phyloP scores from a whole-genome alignment of 2,797 vertebrate species.

The Muraenolepis orangiensis region DNA sequence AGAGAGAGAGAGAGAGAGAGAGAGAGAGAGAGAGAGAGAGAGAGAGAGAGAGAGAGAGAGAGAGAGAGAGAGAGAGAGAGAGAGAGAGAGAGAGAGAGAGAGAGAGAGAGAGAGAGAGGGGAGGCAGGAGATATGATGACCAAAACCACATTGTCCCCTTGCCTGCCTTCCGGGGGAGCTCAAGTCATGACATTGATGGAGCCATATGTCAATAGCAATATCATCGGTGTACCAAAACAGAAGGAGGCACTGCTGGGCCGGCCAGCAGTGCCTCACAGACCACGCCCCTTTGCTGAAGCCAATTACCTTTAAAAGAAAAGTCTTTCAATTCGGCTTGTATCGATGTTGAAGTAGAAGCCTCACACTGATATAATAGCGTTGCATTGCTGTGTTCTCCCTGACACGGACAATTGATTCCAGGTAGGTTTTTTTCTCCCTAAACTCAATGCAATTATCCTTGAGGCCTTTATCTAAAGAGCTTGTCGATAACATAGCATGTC shows the following conservation, averaged over 20 bases:
- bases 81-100: too few species aligned
- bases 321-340: background rate
- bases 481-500: background rate
- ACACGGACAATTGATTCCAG: background rate
- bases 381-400: background rate
- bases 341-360: background rate
- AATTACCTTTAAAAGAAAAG: background rate
- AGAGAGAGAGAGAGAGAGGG: too few species aligned
- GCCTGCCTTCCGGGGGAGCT: background rate
- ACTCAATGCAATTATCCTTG: background rate
- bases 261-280: background rate
- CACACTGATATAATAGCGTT: background rate
- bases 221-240: background rate
- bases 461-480: slow-evolving; percentile 1
- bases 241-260: background rate
- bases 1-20: too few species aligned
- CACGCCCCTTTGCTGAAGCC: background rate
- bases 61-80: too few species aligned
- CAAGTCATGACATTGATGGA: background rate
- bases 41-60: too few species aligned
- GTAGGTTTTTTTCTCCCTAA: background rate
- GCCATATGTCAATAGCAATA: background rate
- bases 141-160: background rate
- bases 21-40: too few species aligned
- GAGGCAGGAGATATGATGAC: background rate